phyloP scores from a whole-genome alignment of 2,888 invertebrate genomes.

The Dicranocentrus wangi region DNA sequence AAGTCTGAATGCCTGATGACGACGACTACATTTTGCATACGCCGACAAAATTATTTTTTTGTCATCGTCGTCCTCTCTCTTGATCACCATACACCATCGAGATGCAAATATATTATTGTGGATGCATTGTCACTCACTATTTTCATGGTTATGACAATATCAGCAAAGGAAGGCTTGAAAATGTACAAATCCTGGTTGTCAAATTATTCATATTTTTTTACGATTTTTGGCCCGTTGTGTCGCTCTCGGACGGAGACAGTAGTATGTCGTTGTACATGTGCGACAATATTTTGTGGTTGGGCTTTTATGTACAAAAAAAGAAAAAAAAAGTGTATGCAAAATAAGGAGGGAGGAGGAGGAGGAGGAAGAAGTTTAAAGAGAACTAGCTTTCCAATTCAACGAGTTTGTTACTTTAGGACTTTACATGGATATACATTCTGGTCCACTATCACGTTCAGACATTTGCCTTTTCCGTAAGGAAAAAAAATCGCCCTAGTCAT shows the following conservation, averaged over 20 bases:
- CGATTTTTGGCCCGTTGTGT: constrained; percentile 52
- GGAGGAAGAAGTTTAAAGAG: not conserved
- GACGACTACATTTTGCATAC: no score
- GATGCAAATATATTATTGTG: constrained; percentile 42
- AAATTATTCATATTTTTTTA: constrained; percentile 57
- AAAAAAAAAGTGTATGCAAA: not conserved
- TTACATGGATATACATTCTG: constrained; percentile 25
- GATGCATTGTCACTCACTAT: constrained; percentile 43
- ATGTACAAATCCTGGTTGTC: constrained; percentile 42
- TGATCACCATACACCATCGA: constrained; percentile 52
- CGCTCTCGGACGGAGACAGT: not conserved
- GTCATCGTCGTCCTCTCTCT: not conserved
- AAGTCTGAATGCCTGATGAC: not conserved
- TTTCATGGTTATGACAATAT: constrained; percentile 40
- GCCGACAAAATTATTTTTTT: not conserved
- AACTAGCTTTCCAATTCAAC: constrained; percentile 34
- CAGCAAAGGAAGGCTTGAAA: constrained; percentile 3
- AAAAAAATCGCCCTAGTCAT: constrained; percentile 42
- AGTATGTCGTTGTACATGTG: constrained; percentile 2
- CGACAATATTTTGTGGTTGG: constrained; percentile 56
- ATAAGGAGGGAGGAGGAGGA: not conserved
- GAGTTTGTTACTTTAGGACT: constrained; percentile 39
- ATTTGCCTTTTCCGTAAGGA: no score
- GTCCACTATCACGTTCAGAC: constrained; percentile 57
- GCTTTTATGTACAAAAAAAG: constrained; percentile 5